phyloP scores from a whole-genome alignment of 1,140 invertebrate genomes.

The Dolichoris vasculosae region DNA sequence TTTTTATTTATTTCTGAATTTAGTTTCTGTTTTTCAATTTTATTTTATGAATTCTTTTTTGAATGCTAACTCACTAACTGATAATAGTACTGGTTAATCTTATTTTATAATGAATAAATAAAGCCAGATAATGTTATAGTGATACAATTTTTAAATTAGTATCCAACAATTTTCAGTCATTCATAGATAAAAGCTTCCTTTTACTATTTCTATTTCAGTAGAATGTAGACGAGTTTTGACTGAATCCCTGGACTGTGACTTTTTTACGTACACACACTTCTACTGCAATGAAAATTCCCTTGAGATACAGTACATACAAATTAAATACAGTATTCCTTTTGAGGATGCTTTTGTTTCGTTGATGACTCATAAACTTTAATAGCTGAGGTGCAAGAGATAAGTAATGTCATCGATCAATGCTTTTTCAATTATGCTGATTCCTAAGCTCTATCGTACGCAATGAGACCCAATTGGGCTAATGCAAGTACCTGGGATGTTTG shows the following conservation, averaged over 20 bases:
- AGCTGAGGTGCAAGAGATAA: neutral
- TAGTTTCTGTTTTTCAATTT: neutral
- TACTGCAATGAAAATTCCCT: neutral
- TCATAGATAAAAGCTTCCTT: neutral
- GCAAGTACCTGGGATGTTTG: neutral
- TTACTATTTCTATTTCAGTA: neutral
- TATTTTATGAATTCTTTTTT: neutral
- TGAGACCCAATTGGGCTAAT: neutral
- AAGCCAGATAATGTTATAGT: neutral
- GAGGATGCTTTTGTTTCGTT: neutral
- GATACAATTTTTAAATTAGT: too few relatives aligned
- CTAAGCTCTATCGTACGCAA: neutral
- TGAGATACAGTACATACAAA: conserved; percentile 8
- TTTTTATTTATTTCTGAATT: neutral
- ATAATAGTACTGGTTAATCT: neutral
- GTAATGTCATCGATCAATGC: neutral
- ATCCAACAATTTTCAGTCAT: neutral
- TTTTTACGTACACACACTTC: neutral
- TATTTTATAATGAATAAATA: neutral
- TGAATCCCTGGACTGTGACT: neutral
- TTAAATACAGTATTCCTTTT: neutral
- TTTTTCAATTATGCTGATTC: conserved; percentile 47
- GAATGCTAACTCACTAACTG: neutral
- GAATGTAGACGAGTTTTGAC: conserved; percentile 19
- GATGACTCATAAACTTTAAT: conserved; percentile 28